Evolutionary conservation across 37 sponge, comb jelly and placozoan genomes (phyloP), one percentile per base, ranked within the genome.

Genomic region (Spongilla lacustris): DNA sequence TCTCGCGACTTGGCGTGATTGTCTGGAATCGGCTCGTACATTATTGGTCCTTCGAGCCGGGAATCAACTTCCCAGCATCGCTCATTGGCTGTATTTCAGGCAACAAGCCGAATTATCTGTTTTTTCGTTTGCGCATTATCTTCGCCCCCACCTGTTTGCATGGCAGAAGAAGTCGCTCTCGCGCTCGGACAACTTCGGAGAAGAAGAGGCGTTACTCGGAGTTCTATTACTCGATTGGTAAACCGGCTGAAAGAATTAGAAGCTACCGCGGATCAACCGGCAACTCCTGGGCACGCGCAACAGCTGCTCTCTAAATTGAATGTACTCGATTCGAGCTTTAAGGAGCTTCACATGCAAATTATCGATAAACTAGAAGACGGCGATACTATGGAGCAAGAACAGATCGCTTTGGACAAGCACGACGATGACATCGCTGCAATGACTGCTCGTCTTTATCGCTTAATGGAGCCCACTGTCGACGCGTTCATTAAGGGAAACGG

Each of bases 1-100:
- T 46, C 46, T 46, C 46, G 46, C 46, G 46, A 46, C 46, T 46
- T 46, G 46, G 46, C 46, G 46, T 46, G 46, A 46, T 46, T 46
- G 46, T 46, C 46, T 46, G 46, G 46, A 46, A 46, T 46, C 46
- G 46, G 46, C 46, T 46, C 46, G 46, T 46, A 46, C 46, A 46
- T 46, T 46, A n/a, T n/a, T 77, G 78, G 78, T 77, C 78, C 78
- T 77, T 77, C 78, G 78, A 77, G 78, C 78, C 78, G 78, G 78
- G 46, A 46, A 77, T 77, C 50, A 46, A 14, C 41, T 22, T n/a
- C 28, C 41, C 25, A 24, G 23, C 50, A 46, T 46, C 23, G 50
- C 24, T n/a, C 17, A 77, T 22, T 30, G 23, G 31, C 25, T 77
- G 24, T 50, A n/a, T 77, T 29, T 31, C 28, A 27, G 71, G 27